Conservation (phyloP, 2,888 invertebrate species). For the Galerucella pusilla region DNA sequence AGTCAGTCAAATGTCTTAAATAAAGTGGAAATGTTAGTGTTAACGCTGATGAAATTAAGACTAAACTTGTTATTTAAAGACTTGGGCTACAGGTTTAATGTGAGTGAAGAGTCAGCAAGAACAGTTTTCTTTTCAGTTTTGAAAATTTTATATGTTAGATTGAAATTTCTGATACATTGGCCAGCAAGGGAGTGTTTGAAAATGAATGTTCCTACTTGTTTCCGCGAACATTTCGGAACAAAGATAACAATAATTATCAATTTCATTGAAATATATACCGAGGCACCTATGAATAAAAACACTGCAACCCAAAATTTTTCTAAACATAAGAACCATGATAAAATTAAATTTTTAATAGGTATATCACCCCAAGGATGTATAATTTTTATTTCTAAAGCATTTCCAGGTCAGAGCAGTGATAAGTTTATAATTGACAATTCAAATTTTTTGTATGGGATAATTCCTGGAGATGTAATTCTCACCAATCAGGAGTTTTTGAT, state of each 20-base stretch:
- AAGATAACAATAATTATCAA: slow-evolving; percentile 41
- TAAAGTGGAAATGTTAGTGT: too few relatives aligned
- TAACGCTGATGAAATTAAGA: too few relatives aligned
- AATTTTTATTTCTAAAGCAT: slow-evolving; percentile 29
- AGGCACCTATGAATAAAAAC: slow-evolving; percentile 33
- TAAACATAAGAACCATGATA: slow-evolving; percentile 44
- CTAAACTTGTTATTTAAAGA: too few relatives aligned
- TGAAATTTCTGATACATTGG: slow-evolving; percentile 28
- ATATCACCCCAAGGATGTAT: slow-evolving; percentile 39
- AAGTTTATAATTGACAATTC: slow-evolving; percentile 31
- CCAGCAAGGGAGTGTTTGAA: slow-evolving; percentile 32
- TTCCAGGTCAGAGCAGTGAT: slow-evolving; percentile 30
- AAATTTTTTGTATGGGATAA: slow-evolving; percentile 23
- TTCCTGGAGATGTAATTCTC: slow-evolving; percentile 28
- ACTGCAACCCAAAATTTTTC: slow-evolving; percentile 41
- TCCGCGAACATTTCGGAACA: slow-evolving; percentile 37
- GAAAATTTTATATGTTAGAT: too few relatives aligned
- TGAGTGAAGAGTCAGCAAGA: too few relatives aligned
- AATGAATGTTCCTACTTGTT: slow-evolving; percentile 41
- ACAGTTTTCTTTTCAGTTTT: too few relatives aligned
- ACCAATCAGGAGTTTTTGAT: slow-evolving; percentile 33
- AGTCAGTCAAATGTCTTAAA: too few relatives aligned
- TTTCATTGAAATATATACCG: slow-evolving; percentile 45
- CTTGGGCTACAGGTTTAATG: too few relatives aligned
- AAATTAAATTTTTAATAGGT: slow-evolving; percentile 46